Base-by-base conservation (phyloP, 1,140 invertebrate genomes). In the Drosophila lacteicornis region DNA sequence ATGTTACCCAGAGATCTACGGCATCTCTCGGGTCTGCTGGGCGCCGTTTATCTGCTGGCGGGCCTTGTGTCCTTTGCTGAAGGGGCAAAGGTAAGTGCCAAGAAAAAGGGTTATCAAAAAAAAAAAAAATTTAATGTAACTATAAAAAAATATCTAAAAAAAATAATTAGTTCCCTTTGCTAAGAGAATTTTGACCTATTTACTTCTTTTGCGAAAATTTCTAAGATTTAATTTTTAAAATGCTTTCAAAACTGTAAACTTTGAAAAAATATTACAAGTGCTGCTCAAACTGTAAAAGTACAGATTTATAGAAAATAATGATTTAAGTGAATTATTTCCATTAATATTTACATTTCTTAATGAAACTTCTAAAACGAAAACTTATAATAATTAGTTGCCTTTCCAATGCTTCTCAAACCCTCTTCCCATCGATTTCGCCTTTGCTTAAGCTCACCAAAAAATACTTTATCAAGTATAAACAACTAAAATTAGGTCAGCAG, bases 21-120 rank as follows among this genome's bases (percentile, higher is more conserved):
- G 57, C 79, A 83, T 92, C 91, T 92, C 91, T 92, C 77, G 91
- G 91, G 91, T 75, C 73, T 92, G 53, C 73, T 92, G 55, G 77
- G 78, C 62, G 88, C 75, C 50, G 60, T 87, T 17, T 84, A 50
- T 75, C 46, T 92, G 46, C 47, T 92, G 25, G 74, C 79, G 45
- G 76, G 87, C 71, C 65, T 82, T 55, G 80, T 81, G 53, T 87
- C 77, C 60, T 75, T 87, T 50, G 77, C 69, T 0, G 69, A 87
- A 43, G 84, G 84, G 11, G 36, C 8, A 67, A 90, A 80, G 88
- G 91, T 92, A 71, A 92, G 91, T 91, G 7, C 3, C 13, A 40
- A 12, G 4, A 30, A 19, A 17, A 77, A 12, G 15, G 17, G n/a
- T 30, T 63, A 33, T 25, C 15, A 30, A 17, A 42, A 19, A 2